Percentiles rank a stretch among this genome's conserved stretches.
Evolutionary conservation across 2,797 vertebrate species (phyloP).

Genomic region (Sandelia bainsii): DNA sequence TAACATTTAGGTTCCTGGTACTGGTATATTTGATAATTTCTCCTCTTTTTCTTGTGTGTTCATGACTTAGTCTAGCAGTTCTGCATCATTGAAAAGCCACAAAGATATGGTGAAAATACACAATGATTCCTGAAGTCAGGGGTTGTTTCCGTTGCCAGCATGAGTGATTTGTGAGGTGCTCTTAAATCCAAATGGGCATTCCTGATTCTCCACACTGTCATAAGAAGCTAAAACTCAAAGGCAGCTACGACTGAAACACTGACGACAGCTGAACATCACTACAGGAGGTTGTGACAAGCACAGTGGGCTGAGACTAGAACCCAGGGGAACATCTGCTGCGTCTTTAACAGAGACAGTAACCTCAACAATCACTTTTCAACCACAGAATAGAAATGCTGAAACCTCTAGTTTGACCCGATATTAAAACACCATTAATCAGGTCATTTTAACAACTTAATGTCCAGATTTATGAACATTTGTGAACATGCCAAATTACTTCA

Average conservation of each 20-base stretch:
- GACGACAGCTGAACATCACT: slow-evolving; percentile 28
- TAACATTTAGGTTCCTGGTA: too few species aligned
- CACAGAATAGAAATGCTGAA: neutral
- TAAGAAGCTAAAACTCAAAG: slow-evolving; percentile 43
- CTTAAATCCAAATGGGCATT: slow-evolving; percentile 53
- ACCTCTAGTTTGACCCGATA: neutral
- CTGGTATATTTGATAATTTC: too few species aligned
- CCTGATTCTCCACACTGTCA: slow-evolving; percentile 64
- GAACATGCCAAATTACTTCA: too few species aligned
- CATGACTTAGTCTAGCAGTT: too few species aligned
- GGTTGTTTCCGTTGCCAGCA: slow-evolving; percentile 17
- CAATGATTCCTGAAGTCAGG: neutral
- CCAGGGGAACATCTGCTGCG: slow-evolving; percentile 31
- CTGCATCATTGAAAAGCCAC: neutral
- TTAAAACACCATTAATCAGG: neutral
- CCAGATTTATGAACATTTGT: neutral
- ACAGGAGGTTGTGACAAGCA: slow-evolving; percentile 21
- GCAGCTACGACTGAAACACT: slow-evolving; percentile 21
- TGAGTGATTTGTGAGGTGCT: slow-evolving; percentile 11
- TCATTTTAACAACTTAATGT: neutral
- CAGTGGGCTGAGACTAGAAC: slow-evolving; percentile 1
- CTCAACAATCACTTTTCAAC: neutral
- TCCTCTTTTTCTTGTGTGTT: too few species aligned
- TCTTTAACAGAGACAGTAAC: neutral
- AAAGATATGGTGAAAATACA: neutral